Conservation (phyloP, 2,113 vertebrate genomes). For the Notothenia coriiceps region DNA sequence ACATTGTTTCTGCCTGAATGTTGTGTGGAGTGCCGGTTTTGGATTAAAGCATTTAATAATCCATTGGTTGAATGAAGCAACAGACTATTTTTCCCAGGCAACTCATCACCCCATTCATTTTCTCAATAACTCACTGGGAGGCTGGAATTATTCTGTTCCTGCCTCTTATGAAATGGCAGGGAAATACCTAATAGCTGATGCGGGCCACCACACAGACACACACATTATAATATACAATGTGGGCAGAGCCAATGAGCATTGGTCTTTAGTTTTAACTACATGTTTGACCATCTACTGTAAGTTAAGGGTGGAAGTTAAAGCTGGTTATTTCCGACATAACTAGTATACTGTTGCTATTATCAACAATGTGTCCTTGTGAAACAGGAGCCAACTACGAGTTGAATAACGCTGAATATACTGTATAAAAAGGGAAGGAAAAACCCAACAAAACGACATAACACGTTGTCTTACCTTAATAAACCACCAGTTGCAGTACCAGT, state of each 20-base stretch:
- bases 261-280: background rate
- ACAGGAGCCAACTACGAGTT: no score
- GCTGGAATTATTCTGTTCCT: conserved; percentile 14
- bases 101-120: conserved; percentile 45
- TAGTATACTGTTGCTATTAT: background rate
- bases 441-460: no score
- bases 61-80: conserved; percentile 38
- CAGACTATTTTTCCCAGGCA: conserved; percentile 27
- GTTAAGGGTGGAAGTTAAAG: background rate
- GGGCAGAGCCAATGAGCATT: conserved; percentile 27
- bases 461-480: no score
- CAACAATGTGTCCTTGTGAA: background rate
- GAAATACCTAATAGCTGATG: conserved; percentile 41
- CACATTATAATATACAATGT: conserved; percentile 12
- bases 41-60: conserved; percentile 51
- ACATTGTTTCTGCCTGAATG: conserved; percentile 29
- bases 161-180: conserved; percentile 36
- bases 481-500: no score
- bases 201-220: conserved; percentile 35
- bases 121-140: conserved; percentile 21
- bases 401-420: no score
- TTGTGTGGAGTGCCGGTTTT: conserved; percentile 30
- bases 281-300: background rate
- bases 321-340: background rate
- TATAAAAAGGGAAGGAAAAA: no score